Percentiles rank a stretch among this genome's conserved stretches.
Evolutionary conservation across 2,888 invertebrate genomes (phyloP).

Genomic region (Lycophotia porphyrea): DNA sequence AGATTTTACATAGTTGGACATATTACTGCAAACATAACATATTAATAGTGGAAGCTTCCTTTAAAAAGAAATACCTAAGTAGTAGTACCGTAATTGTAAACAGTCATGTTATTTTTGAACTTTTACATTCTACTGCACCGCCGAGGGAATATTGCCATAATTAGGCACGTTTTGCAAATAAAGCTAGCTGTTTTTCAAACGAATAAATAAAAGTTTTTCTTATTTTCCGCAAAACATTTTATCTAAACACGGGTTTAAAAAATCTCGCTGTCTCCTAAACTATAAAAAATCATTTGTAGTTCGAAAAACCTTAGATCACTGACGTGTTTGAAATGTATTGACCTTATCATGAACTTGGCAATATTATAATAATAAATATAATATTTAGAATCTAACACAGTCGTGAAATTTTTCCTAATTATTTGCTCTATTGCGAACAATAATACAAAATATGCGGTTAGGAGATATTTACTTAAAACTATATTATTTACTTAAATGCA

Average conservation of each 20-base stretch:
- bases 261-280: neutral
- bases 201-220: neutral
- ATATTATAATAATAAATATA: constrained; percentile 15
- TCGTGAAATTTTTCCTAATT: constrained; percentile 13
- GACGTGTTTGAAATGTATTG: constrained; percentile 4
- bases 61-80: neutral
- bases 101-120: neutral
- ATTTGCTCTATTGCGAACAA: constrained; percentile 9
- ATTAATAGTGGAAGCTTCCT: constrained; percentile 1
- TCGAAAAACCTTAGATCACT: neutral
- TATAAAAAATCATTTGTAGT: neutral
- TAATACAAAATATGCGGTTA: constrained; percentile 4
- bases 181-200: neutral
- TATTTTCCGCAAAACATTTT: neutral
- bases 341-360: constrained; percentile 35
- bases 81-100: neutral
- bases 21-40: constrained; percentile 1
- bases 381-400: constrained; percentile 16
- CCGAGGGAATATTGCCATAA: neutral
- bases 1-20: neutral
- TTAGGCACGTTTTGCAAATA: neutral
- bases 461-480: neutral
- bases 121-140: neutral
- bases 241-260: neutral
- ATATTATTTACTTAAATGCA: constrained; percentile 6